Percentiles rank a stretch among this genome's conserved stretches.
Conservation (phyloP, 2,113 vertebrate species). For the Amphilophus citrinellus region DNA sequence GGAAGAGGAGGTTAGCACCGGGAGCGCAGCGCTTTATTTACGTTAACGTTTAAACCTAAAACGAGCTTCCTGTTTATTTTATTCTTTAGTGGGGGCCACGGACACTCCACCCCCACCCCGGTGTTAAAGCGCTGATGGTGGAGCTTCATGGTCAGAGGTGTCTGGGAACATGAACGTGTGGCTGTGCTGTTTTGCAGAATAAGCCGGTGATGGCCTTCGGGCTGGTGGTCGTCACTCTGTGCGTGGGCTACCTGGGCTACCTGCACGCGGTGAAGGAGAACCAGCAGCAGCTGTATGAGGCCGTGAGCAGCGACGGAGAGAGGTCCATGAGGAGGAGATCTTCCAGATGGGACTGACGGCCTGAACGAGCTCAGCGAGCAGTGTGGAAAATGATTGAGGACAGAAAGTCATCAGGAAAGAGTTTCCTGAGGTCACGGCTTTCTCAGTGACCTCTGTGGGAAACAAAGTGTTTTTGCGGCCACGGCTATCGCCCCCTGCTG, state of each 20-base stretch:
- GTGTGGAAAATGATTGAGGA: too few relatives aligned
- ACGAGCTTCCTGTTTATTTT: too few relatives aligned
- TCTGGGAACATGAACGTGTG: neutral
- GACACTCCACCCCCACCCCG: too few relatives aligned
- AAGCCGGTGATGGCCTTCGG: constrained; percentile 95
- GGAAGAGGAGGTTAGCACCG: neutral
- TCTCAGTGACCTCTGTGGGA: too few relatives aligned
- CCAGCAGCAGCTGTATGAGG: constrained; percentile 90
- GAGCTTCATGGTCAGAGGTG: neutral
- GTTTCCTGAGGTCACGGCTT: too few relatives aligned
- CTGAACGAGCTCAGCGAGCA: too few relatives aligned
- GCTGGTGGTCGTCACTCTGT: constrained; percentile 86
- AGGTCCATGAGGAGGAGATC: constrained; percentile 87
- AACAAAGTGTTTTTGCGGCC: too few relatives aligned
- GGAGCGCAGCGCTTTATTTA: too few relatives aligned
- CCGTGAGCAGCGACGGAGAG: constrained; percentile 89
- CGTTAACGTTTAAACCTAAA: too few relatives aligned
- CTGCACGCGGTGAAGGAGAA: constrained; percentile 90
- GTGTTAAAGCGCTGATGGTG: neutral
- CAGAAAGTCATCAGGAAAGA: too few relatives aligned
- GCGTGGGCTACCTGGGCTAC: constrained; percentile 94
- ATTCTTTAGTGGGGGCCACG: too few relatives aligned
- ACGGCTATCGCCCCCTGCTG: too few relatives aligned
- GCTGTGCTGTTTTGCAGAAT: constrained; percentile 83
- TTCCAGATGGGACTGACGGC: constrained; percentile 91